A percentile compares a stretch with the other conserved stretches of the same genome.
These are phyloP conservation scores for Lottia scabra DNA, from an alignment of 2,888 invertebrate genomes.

Conservation along the genomic window DNA sequence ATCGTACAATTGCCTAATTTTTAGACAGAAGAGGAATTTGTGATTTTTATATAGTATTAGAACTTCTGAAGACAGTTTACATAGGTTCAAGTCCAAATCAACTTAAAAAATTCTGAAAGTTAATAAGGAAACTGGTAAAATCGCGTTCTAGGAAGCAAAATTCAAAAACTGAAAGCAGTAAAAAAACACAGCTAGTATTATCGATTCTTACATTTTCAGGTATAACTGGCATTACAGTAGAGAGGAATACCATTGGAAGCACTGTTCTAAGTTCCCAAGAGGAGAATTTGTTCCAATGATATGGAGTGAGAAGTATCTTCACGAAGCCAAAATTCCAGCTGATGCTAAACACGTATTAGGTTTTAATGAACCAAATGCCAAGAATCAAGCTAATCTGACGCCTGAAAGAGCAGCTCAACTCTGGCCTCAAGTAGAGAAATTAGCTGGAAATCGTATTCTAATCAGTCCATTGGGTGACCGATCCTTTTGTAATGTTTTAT, in stretches of 20 bases:
- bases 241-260: constrained; percentile 13
- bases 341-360: constrained; percentile 34
- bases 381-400: constrained; percentile 37
- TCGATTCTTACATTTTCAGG: no score
- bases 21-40: no score
- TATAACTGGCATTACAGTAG: constrained; percentile 28
- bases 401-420: constrained; percentile 36
- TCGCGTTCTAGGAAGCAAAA: no score
- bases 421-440: constrained; percentile 38
- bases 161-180: no score
- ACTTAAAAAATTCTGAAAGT: no score
- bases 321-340: constrained; percentile 15
- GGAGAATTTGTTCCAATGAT: constrained; percentile 40
- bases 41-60: no score
- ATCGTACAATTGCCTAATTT: no score
- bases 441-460: constrained; percentile 28
- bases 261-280: constrained; percentile 15
- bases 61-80: no score
- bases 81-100: no score
- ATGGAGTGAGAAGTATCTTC: constrained; percentile 32
- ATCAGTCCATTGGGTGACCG: constrained; percentile 45
- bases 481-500: no score
- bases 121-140: no score
- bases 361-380: constrained; percentile 47
- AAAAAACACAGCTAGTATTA: no score